phyloP scores from a whole-genome alignment of 2,113 vertebrate species.

The Pseudorhombus dupliciocellatus region DNA sequence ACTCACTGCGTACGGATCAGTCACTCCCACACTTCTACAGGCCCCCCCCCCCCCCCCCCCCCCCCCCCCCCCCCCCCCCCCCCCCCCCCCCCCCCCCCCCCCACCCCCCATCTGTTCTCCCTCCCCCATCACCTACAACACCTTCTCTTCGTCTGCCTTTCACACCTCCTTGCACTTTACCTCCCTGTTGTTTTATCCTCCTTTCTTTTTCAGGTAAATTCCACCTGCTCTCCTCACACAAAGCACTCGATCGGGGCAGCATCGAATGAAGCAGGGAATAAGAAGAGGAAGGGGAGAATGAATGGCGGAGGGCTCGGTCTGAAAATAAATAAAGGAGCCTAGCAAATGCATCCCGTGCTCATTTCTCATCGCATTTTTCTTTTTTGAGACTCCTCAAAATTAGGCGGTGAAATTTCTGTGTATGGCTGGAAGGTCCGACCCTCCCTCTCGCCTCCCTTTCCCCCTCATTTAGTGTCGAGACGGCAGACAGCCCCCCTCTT shows the following conservation, averaged over 20 bases:
- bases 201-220: constrained; percentile 24
- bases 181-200: constrained; percentile 30
- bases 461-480: constrained; percentile 46
- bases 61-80: constrained; percentile 1
- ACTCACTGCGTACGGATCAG: constrained; percentile 49
- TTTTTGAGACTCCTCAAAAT: not conserved
- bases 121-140: constrained; percentile 4
- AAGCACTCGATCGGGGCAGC: constrained; percentile 7
- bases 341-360: constrained; percentile 2
- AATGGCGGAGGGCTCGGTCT: not conserved
- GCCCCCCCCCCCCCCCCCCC: not conserved
- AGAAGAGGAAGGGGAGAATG: not conserved
- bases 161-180: constrained; percentile 19
- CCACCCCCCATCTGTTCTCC: constrained; percentile 2
- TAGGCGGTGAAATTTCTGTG: constrained; percentile 21
- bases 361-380: constrained; percentile 10
- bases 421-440: constrained; percentile 18
- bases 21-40: constrained; percentile 44
- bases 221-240: constrained; percentile 23
- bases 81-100: not conserved
- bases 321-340: constrained; percentile 9
- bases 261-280: constrained; percentile 4
- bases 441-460: constrained; percentile 35
- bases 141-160: constrained; percentile 25
- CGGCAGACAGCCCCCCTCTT: constrained; percentile 24